Conservation (phyloP, 2,113 vertebrate genomes). For the Heterochromis multidens region DNA sequence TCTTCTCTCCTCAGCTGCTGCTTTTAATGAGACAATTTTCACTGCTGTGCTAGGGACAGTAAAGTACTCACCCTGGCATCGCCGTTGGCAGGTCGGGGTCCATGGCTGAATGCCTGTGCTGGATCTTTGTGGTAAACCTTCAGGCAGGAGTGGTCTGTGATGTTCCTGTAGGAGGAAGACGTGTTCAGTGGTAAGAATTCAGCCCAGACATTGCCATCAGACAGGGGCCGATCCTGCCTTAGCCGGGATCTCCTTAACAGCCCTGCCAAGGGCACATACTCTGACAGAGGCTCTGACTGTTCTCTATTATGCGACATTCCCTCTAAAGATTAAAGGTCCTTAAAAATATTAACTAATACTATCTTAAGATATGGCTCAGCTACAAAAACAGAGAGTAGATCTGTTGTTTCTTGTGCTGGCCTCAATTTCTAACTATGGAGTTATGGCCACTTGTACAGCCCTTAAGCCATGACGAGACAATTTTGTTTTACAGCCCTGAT, state of each 20-base stretch:
- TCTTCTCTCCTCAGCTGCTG: constrained; percentile 14
- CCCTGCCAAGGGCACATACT: constrained; percentile 34
- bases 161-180: constrained; percentile 84
- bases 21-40: background rate
- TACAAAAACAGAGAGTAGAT: background rate
- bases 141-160: constrained; percentile 92
- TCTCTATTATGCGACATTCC: constrained; percentile 36
- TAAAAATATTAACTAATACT: background rate
- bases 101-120: constrained; percentile 90
- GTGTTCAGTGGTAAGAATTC: constrained; percentile 15
- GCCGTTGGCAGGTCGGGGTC: constrained; percentile 84
- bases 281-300: constrained; percentile 10
- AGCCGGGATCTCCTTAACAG: constrained; percentile 8
- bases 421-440: background rate
- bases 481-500: constrained; percentile 67
- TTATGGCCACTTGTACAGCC: constrained; percentile 7
- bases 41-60: background rate
- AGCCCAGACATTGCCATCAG: constrained; percentile 61
- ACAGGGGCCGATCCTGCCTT: constrained; percentile 31
- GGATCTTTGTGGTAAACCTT: constrained; percentile 99
- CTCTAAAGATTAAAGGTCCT: constrained; percentile 2
- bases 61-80: constrained; percentile 88
- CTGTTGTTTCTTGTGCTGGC: background rate
- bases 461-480: constrained; percentile 33
- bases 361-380: background rate